Base-by-base conservation (phyloP, 2,797 vertebrate species). In the Crypturellus tataupa region DNA sequence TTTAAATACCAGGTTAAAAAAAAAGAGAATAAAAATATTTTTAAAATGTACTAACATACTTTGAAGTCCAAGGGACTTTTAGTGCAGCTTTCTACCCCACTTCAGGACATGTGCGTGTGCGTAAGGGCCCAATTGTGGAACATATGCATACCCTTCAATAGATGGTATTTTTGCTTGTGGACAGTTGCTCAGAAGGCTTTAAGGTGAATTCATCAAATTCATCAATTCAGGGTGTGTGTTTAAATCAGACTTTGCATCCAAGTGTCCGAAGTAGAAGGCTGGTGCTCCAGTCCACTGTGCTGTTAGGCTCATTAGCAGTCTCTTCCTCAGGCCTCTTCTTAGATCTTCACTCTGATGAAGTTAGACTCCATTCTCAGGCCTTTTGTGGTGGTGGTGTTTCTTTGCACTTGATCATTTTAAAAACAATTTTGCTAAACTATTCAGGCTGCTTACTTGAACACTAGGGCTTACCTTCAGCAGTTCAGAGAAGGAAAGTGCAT, bases 1-100 rank as follows among this genome's bases (percentile, higher is more conserved):
- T 59, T 20, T 56, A 89, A 87, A 87, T 46, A 13, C 27, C 51
- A 79, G 47, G 60, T n/a, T 18, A 85, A 91, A 90, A 89, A 90
- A 89, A 77, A 39, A 35, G 24, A 55, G 84, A 60, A 23, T 85
- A 93, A 94, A 79, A 80, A 29, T 24, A 46, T 46, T 44, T 44
- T 33, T 20, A 93, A 76, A 46, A 31, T 21, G 65, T 77, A 53
- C 33, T 92, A 85, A 31, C 17, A 63, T 77, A 60, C 33, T 92
- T 87, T 71, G 63, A 51, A 80, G 21, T 63, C 85, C 83, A 42
- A 87, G 55, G 72, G 6, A 65, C 24, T 18, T 81, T 65, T 31
- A 64, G 12, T 33, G n/a, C 23, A 65, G 35, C 59, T 59, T 93
- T 75, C 49, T 69, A 83, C 21, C 13, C 37, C 64, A 56, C 33